Evolutionary conservation across 2,888 invertebrate genomes (phyloP), one percentile per base, ranked within the genome.

Genomic region (Coelinius sp.): DNA sequence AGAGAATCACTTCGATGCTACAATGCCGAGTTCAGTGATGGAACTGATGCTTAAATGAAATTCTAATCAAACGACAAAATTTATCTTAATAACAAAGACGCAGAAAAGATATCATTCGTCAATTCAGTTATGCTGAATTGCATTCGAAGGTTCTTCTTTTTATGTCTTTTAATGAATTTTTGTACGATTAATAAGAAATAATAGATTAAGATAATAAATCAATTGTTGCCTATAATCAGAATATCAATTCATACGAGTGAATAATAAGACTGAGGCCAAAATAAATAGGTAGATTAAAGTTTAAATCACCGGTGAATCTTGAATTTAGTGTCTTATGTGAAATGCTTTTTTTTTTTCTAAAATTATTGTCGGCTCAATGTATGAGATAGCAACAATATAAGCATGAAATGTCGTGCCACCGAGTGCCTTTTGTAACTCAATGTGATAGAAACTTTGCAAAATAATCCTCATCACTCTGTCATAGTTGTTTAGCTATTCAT

Each of bases 21-120:
- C 53, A 80, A 81, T 10, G 24, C 74, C 2, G 83, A 84, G 8
- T 80, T 77, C 65, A 83, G 82, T 75, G 84, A 83, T 65, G 77
- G 78, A 0, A 69, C 73, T 4, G 78, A 80, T 62, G 64, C 69
- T 24, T 63, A 20, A 35, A 14, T 25, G 12, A 25, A 53, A 25
- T n/a, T 53, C 20, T 2, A 20, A 49, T 49, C 17, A 14, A 17
- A 7, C 2, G 59, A 59, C 35, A 59, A 56, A 59, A 31, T 59
- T 59, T 56, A 8, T 49, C 31, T 35, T 59, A 59, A 17, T 17
- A 2, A 20, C 17, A 35, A 35, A 59, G 31, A 25, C 59, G 10
- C 25, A 59, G 25, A 14, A n/a, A n/a, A n/a, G 52, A 25, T 10
- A 17, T 67, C 53, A 53, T 53, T 67, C 24, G 31, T 59, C 59